A percentile compares a stretch with the other conserved stretches of the same genome.
These are phyloP conservation scores for Athene noctua DNA, from an alignment of 2,113 vertebrate species.

Conservation along the genomic window DNA sequence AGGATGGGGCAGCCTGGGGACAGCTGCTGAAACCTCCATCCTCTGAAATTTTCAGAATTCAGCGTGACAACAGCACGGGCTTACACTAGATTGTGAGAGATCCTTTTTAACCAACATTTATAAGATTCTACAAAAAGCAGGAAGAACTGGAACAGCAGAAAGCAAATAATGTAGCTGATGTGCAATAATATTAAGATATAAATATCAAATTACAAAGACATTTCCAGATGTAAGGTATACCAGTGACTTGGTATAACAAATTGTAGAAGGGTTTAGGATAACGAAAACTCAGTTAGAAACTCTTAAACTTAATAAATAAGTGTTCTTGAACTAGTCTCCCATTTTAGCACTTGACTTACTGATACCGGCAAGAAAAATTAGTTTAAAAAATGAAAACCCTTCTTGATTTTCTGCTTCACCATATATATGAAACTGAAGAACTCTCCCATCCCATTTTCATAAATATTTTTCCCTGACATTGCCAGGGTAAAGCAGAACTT, in stretches of 20 bases:
- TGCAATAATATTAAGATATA: fast-evolving
- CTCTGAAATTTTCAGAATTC: not conserved
- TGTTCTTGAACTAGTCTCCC: not conserved
- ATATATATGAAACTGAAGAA: not conserved
- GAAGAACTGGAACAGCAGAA: not conserved
- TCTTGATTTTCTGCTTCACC: not conserved
- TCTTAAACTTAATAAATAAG: not conserved
- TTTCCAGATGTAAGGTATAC: not conserved
- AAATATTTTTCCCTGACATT: not conserved
- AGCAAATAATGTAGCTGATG: not conserved
- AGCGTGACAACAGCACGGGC: not conserved
- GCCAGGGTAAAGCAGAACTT: not conserved
- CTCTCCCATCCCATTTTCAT: not conserved
- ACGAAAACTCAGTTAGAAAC: not conserved
- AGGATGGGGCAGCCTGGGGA: not conserved
- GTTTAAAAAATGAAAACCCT: not conserved
- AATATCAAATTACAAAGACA: not conserved
- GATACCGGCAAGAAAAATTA: not conserved
- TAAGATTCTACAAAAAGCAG: not conserved
- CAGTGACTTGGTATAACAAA: not conserved
- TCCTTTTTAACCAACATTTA: not conserved
- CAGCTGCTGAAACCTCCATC: not conserved
- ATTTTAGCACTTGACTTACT: not conserved
- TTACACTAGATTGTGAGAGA: not conserved
- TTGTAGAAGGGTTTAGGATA: not conserved